phyloP scores from a whole-genome alignment of 2,797 vertebrate genomes.

The Chloroceryle inda region DNA sequence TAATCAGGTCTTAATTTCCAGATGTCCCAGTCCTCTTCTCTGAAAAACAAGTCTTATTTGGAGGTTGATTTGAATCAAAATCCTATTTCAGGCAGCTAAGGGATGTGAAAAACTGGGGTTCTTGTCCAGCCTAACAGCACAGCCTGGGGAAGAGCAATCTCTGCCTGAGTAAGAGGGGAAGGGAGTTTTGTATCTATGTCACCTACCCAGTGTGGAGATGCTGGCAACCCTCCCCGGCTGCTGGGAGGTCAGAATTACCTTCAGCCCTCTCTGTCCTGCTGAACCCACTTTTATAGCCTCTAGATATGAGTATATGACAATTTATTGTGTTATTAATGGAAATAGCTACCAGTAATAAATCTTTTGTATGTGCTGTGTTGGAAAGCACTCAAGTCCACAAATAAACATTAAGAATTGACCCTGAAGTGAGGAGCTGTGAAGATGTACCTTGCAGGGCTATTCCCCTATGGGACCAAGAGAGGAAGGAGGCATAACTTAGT shows the following conservation, averaged over 20 bases:
- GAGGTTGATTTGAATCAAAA: background rate
- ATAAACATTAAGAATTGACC: background rate
- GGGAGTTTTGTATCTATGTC: background rate
- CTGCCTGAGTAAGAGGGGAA: background rate
- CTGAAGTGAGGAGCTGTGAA: background rate
- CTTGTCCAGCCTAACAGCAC: background rate
- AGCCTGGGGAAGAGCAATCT: background rate
- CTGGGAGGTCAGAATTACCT: background rate
- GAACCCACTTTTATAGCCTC: rapidly evolving
- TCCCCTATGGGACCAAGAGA: background rate
- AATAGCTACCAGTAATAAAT: background rate
- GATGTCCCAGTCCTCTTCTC: background rate
- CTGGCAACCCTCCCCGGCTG: background rate
- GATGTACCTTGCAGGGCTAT: background rate
- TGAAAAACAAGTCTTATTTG: constrained; percentile 15
- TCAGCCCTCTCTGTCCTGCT: background rate
- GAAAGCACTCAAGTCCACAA: background rate
- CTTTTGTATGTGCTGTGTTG: background rate
- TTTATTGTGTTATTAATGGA: background rate
- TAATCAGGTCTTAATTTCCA: background rate
- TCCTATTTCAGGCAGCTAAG: background rate
- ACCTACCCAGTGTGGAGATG: background rate
- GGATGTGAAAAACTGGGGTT: background rate
- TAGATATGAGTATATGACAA: background rate
- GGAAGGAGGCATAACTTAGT: background rate